A percentile compares a stretch with the other conserved stretches of the same genome.
These are phyloP conservation scores for Phrynocephalus forsythii DNA, from an alignment of 2,797 vertebrate species.

Conservation along the genomic window DNA sequence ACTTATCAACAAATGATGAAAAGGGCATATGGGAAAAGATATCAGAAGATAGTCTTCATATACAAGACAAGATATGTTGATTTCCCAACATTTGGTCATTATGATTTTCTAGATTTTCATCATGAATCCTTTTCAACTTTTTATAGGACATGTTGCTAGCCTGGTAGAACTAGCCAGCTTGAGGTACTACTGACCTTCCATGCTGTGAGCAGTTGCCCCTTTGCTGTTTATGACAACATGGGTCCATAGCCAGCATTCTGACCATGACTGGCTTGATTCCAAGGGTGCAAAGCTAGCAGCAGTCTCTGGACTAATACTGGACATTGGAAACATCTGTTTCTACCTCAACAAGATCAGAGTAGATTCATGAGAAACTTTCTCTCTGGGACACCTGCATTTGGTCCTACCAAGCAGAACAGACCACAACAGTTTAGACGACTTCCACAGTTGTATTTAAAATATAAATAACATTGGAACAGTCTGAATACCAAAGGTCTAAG, in stretches of 20 bases:
- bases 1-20: background rate
- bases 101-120: background rate
- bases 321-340: background rate
- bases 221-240: background rate
- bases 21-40: background rate
- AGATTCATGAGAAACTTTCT: background rate
- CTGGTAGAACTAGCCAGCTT: background rate
- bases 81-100: background rate
- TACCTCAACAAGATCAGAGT: background rate
- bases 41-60: background rate
- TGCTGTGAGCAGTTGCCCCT: background rate
- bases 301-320: background rate
- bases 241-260: background rate
- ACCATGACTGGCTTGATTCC: background rate
- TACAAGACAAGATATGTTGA: background rate
- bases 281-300: background rate
- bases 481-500: background rate
- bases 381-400: no score
- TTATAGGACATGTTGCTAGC: background rate
- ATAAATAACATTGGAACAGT: background rate
- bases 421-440: background rate
- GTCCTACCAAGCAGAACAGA: background rate
- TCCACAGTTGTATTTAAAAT: background rate
- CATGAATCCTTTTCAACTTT: background rate
- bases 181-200: background rate